A percentile compares a stretch with the other conserved stretches of the same genome.
phyloP scores from a whole-genome alignment of 2,888 invertebrate genomes.

The Drosophila macrospina region DNA sequence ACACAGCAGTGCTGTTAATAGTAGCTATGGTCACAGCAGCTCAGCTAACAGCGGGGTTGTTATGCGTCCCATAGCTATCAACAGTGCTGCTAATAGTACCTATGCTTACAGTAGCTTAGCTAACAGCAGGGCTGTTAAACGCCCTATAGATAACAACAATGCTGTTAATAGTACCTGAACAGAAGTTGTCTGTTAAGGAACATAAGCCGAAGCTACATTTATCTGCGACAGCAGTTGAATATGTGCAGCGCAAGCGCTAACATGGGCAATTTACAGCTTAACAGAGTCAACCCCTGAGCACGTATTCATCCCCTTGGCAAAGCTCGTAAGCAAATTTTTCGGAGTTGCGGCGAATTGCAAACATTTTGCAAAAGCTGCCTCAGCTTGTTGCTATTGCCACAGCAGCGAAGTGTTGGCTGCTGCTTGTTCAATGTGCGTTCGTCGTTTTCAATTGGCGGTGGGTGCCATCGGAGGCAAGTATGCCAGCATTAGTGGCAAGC shows the following conservation, averaged over 20 bases:
- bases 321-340: constrained; percentile 13
- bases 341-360: constrained; percentile 47
- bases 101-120: not conserved
- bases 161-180: not conserved
- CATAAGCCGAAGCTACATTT: not conserved
- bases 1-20: not conserved
- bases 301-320: not conserved
- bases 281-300: not conserved
- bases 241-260: not conserved
- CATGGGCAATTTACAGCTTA: not conserved
- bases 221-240: not conserved
- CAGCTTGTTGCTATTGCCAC: constrained; percentile 22
- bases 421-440: not conserved
- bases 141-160: too few species aligned
- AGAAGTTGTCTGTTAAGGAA: constrained; percentile 3
- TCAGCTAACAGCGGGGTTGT: not conserved
- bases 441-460: constrained; percentile 45
- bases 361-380: constrained; percentile 32
- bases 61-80: not conserved
- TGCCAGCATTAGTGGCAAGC: constrained; percentile 19
- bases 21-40: not conserved
- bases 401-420: constrained; percentile 6
- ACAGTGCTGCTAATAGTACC: not conserved
- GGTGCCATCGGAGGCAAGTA: constrained; percentile 38
- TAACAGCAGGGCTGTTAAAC: not conserved